Evolutionary conservation across 2,888 invertebrate genomes (phyloP), one percentile per base, ranked within the genome.

Genomic region (Encarsia formosa): DNA sequence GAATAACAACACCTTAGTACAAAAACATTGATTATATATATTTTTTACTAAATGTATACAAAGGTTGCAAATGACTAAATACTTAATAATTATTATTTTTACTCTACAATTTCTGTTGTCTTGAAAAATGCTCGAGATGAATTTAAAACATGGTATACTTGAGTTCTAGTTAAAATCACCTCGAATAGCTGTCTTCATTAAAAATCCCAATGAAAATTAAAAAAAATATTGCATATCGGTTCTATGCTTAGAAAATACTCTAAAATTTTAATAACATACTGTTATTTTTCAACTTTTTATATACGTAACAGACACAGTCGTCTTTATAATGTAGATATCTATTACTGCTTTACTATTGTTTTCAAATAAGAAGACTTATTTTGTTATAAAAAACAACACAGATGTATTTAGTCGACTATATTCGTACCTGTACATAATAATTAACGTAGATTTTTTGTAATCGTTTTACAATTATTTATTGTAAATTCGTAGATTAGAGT

Each of bases 21-120:
- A 65, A 70, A 70, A 70, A 69, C 69, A 70, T 70, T 63, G 65
- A 68, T 68, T 65, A 66, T 65, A 63, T 68, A 68, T n/a, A n/a
- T n/a, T n/a, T 59, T 69, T 66, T 61, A 66, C 60, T 59, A 59
- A 63, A 61, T 61, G 56, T 56, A 37, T 65, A 67, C 66, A 67
- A 68, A 69, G 62, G 56, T 61, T 63, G 66, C 67, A 69, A 58
- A 55, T 57, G 58, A 58, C 61, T 62, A 56, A 61, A 62, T 62
- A 59, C 53, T 62, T 55, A 56, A 64, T 66, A 68, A 69, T 63
- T 69, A 65, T 67, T 62, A 62, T 19, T 46, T 11, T 46, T 63
- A 57, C 57, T 60, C 62, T 67, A 65, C 49, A 54, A 48, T 39
- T 54, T 42, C 42, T 43, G 29, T 42, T 52, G 44, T 45, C 39